Evolutionary conservation across 1,140 invertebrate genomes (phyloP), one percentile per base, ranked within the genome.

Genomic region (Drosophila lacteicornis): DNA sequence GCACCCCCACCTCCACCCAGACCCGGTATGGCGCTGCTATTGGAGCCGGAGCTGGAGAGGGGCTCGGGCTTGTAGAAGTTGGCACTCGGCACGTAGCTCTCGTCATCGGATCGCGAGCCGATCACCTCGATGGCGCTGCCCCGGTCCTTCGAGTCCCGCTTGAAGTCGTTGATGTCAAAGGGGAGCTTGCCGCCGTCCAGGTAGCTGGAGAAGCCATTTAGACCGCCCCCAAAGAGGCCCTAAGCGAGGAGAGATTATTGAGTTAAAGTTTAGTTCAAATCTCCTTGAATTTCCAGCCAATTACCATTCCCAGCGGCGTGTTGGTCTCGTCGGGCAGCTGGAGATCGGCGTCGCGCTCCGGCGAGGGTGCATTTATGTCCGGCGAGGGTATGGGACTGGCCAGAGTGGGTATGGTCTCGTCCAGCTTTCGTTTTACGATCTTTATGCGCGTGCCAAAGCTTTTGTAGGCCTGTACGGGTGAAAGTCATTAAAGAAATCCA

Each of bases 371-470:
- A 94, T 97, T 96, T 2, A 96, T 92, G 82, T 96, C 95, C 2
- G 96, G 96, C 2, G 96, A 97, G 30, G 96, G 96, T 80, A 96
- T 94, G 3, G 95, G 95, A 61, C 94, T 95, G 2, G 95, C 94
- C 55, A 98, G 91, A 2, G 93, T 94, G 15, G 94, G 93, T 70
- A 95, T 94, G 30, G 97, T 92, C 76, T 98, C 97, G 78, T 97
- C 96, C 43, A 98, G 91, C 91, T 97, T 97, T 46, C 96, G 95
- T 91, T 98, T 96, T 22, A 98, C 94, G 59, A 95, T 95, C 91
- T 97, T 97, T 0, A 99, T 97, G 79, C 97, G 94, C 43, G 95
- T 95, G 3, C 97, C 97, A 94, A 98, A 99, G 90, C 97, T 98
- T 93, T 97, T 97, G 91, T 98, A 99, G 8, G 98, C 98, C 97